phyloP scores from a whole-genome alignment of 2,113 vertebrate species.

The Pica pica region DNA sequence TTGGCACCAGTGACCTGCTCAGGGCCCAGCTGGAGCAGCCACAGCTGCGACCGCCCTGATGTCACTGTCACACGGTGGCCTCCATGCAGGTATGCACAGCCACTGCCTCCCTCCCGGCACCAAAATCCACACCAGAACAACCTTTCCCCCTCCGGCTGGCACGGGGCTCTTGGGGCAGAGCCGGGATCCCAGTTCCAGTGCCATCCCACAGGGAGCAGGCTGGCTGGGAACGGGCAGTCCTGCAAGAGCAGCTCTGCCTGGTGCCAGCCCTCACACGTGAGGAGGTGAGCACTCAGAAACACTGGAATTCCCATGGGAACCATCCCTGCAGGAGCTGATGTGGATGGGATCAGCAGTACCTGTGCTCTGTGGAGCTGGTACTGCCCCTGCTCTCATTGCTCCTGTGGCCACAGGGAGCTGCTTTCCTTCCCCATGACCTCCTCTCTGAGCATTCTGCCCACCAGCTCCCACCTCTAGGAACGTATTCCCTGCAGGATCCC shows the following conservation, averaged over 20 bases:
- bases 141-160: background rate
- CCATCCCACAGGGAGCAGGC: background rate
- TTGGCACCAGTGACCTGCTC: fast-evolving
- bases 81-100: background rate
- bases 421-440: background rate
- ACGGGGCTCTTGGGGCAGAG: background rate
- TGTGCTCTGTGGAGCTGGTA: background rate
- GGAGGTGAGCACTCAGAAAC: fast-evolving
- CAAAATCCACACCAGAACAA: background rate
- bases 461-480: background rate
- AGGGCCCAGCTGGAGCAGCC: background rate
- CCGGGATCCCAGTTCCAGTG: background rate
- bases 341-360: background rate
- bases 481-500: background rate
- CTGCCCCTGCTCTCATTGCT: background rate
- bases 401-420: background rate
- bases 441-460: background rate
- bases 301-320: background rate
- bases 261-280: background rate
- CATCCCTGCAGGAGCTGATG: background rate
- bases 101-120: background rate
- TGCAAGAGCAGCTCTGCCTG: background rate
- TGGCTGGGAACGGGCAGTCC: background rate
- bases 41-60: background rate
- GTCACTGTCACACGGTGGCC: background rate